Evolutionary conservation across 2,797 vertebrate species (phyloP).

Genomic region (Clarias laeviceps): DNA sequence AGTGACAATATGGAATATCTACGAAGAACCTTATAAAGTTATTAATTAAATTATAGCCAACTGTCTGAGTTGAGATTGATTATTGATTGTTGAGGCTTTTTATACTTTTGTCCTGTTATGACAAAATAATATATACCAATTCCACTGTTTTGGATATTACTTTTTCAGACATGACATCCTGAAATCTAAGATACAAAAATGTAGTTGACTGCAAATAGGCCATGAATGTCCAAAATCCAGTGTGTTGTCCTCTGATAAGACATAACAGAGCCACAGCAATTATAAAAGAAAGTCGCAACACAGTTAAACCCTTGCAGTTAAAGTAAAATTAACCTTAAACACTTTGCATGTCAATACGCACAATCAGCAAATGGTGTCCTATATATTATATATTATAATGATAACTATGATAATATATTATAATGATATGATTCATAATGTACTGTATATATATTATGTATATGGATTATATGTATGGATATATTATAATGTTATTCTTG

Average conservation of each 20-base stretch:
- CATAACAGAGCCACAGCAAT: neutral
- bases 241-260: neutral
- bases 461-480: too few species aligned
- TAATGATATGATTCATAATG: too few species aligned
- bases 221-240: too few species aligned
- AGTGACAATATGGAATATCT: neutral
- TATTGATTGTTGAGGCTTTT: neutral
- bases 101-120: neutral
- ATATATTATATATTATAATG: neutral
- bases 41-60: neutral
- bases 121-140: too few species aligned
- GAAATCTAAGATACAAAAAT: neutral
- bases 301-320: neutral
- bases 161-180: neutral
- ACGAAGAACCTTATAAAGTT: neutral
- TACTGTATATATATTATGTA: too few species aligned
- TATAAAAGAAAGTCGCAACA: neutral
- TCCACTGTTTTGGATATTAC: neutral
- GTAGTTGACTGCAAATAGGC: neutral
- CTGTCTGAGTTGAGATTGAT: neutral
- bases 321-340: neutral
- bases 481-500: too few species aligned
- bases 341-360: neutral
- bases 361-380: neutral
- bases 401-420: too few species aligned